These are phyloP conservation scores for Sciurus carolinensis DNA, from an alignment of 2,797 vertebrate species.

Conservation along the genomic window DNA sequence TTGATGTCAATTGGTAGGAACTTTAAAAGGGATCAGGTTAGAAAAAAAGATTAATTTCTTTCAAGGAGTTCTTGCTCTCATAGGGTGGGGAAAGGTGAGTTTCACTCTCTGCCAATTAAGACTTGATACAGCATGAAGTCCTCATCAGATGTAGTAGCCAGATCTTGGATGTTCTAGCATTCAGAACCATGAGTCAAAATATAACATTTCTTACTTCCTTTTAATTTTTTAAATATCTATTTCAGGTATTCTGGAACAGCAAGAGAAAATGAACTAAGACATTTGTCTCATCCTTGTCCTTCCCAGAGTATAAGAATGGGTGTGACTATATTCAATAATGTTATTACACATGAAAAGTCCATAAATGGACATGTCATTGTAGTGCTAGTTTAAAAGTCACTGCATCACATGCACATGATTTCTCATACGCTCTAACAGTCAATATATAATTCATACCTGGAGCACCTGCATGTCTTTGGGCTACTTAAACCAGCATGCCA, in stretches of 20 bases:
- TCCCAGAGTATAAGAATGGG: background rate
- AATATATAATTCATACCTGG: background rate
- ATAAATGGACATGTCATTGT: background rate
- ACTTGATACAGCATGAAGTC: background rate
- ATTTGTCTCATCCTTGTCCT: background rate
- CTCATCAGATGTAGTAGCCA: background rate
- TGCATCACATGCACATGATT: background rate
- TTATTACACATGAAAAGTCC: background rate
- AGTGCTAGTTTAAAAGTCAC: background rate
- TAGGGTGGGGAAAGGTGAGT: background rate
- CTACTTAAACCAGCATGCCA: background rate
- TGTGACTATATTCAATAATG: background rate
- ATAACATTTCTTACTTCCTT: background rate
- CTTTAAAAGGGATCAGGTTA: background rate
- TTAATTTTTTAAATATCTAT: background rate
- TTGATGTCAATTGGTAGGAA: background rate
- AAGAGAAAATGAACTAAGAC: background rate
- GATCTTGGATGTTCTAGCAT: background rate
- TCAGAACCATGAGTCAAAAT: background rate
- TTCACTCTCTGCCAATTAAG: fast-evolving
- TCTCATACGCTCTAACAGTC: background rate
- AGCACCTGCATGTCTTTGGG: background rate
- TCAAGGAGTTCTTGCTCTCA: background rate
- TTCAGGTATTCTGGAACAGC: background rate
- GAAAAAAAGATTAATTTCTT: background rate